Percentiles rank a stretch among this genome's conserved stretches.
These are phyloP conservation scores for Brevimyrus niger DNA, from an alignment of 2,113 vertebrate genomes.

Conservation along the genomic window DNA sequence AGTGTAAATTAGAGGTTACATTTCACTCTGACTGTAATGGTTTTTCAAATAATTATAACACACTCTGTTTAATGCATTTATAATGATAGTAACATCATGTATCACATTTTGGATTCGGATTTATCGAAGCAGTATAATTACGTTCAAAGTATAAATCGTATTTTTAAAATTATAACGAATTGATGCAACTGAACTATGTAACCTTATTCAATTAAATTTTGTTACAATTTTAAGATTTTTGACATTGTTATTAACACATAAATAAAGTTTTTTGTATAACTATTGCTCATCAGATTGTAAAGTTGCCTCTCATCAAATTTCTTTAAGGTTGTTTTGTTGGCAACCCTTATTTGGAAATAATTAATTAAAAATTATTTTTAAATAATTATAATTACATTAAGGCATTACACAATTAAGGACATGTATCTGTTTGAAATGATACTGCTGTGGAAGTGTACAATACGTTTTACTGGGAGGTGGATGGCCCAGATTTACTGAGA, in stretches of 20 bases:
- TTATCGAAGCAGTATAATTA: too few species aligned
- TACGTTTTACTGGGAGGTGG: not conserved
- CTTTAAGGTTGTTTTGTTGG: not conserved
- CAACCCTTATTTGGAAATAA: not conserved
- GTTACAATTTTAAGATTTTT: not conserved
- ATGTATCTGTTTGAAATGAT: not conserved
- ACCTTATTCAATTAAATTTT: not conserved
- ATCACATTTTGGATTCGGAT: not conserved
- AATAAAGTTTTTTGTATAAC: not conserved
- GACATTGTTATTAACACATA: not conserved
- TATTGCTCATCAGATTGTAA: not conserved
- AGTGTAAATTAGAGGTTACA: too few species aligned
- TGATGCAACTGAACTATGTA: too few species aligned
- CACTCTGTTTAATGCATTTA: too few species aligned
- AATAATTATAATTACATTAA: not conserved
- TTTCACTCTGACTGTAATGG: too few species aligned
- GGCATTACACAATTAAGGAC: not conserved
- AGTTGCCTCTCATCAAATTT: not conserved
- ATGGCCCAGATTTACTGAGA: not conserved
- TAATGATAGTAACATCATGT: too few species aligned
- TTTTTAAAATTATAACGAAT: not conserved
- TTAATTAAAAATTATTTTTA: not conserved
- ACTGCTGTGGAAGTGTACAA: not conserved
- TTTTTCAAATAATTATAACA: too few species aligned
- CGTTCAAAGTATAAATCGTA: not conserved